Conservation (phyloP, 1,140 invertebrate genomes). For the Lepidurus apus region DNA sequence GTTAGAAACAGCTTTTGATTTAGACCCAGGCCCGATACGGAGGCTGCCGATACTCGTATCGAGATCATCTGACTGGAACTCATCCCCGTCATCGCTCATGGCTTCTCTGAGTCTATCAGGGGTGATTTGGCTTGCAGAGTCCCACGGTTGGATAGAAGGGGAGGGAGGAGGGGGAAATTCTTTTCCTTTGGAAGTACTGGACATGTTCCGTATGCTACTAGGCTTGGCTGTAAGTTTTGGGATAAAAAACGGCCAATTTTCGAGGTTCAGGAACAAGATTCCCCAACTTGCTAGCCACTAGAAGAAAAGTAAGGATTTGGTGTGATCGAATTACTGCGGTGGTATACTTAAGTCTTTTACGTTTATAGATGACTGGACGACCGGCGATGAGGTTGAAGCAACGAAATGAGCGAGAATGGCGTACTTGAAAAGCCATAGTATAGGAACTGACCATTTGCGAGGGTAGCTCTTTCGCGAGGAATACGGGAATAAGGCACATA, state of each 20-base stretch:
- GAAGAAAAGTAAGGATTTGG: neutral
- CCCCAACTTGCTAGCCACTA: neutral
- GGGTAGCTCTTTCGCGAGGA: neutral
- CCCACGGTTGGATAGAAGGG: conserved; percentile 1
- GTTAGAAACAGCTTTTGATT: neutral
- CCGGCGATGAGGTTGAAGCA: neutral
- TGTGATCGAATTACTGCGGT: neutral
- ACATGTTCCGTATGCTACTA: neutral
- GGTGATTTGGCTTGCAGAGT: neutral
- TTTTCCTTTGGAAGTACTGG: neutral
- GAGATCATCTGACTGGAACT: neutral
- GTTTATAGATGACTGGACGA: neutral
- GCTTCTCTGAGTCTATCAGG: neutral
- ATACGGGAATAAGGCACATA: neutral
- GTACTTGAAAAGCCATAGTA: conserved; percentile 1
- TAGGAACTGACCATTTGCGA: neutral
- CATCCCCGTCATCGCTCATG: neutral
- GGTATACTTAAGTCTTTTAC: neutral
- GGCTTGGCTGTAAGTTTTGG: neutral
- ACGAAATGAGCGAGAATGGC: neutral
- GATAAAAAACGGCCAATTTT: neutral
- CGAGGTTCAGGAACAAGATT: neutral
- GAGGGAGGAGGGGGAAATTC: neutral
- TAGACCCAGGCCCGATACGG: neutral
- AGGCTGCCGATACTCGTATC: conserved; percentile 9